phyloP scores from a whole-genome alignment of 2,797 vertebrate genomes.

The Myotis vivesi region DNA sequence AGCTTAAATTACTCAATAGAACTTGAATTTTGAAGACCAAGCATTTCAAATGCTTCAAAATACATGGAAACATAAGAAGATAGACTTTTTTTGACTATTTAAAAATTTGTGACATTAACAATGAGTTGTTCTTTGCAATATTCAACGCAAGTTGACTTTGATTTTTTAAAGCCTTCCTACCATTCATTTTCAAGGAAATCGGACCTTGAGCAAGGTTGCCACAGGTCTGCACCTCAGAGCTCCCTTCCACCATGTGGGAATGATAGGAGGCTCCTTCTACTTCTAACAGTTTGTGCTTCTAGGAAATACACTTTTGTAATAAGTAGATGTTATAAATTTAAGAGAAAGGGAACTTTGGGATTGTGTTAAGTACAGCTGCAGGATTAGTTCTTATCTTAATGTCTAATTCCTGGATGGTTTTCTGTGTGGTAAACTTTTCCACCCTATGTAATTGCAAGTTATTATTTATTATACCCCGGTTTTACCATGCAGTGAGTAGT shows the following conservation, averaged over 20 bases:
- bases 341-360: neutral
- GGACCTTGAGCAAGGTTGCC: neutral
- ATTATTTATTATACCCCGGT: neutral
- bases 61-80: neutral
- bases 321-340: neutral
- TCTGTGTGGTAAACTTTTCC: neutral
- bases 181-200: neutral
- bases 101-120: neutral
- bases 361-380: neutral
- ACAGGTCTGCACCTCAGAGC: neutral
- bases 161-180: neutral
- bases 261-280: neutral
- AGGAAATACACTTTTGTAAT: neutral
- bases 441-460: neutral
- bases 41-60: slow-evolving; percentile 16
- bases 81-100: neutral
- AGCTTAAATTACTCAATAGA: slow-evolving; percentile 20
- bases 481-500: neutral
- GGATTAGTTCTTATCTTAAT: neutral
- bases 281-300: neutral
- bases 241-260: neutral
- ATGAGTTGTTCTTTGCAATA: neutral
- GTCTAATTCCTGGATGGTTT: neutral
- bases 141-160: neutral
- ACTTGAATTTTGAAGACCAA: slow-evolving; percentile 43